These are phyloP conservation scores for Astropecten irregularis DNA, from an alignment of 53 echinoderm and acorn worm genomes.

Conservation along the genomic window DNA sequence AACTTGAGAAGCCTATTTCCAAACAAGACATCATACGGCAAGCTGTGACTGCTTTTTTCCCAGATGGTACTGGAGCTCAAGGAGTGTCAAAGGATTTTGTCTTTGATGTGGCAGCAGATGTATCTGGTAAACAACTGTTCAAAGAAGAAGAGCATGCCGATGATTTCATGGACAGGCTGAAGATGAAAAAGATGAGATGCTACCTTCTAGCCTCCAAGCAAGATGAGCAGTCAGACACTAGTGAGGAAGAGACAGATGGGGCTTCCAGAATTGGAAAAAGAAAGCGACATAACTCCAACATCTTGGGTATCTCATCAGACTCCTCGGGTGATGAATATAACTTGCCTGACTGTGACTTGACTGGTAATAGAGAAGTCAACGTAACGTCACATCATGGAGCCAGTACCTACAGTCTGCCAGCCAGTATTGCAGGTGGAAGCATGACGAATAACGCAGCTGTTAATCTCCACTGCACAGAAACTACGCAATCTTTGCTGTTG, in stretches of 20 bases:
- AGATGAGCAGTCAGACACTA: background rate
- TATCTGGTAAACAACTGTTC: background rate
- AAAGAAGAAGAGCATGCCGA: too few relatives aligned
- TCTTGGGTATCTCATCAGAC: background rate
- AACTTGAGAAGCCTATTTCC: too few relatives aligned
- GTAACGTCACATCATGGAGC: too few relatives aligned
- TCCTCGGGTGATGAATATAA: background rate
- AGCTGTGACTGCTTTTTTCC: background rate
- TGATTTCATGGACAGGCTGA: too few relatives aligned
- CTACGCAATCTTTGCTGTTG: background rate
- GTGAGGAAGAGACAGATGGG: background rate
- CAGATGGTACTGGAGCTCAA: background rate
- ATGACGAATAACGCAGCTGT: background rate
- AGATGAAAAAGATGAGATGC: too few relatives aligned
- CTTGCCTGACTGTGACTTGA: background rate
- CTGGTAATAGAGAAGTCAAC: background rate
- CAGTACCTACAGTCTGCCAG: background rate
- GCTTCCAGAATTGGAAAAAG: too few relatives aligned
- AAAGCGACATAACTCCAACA: too few relatives aligned
- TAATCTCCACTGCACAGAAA: background rate
- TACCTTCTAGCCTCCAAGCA: conserved; percentile 38
- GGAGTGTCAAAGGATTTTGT: background rate
- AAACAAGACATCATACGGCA: too few relatives aligned
- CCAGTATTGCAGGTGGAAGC: background rate
- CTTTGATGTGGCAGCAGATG: conserved; percentile 43